Conservation (phyloP, 1,140 invertebrate species). For the Camponotus floridanus region DNA sequence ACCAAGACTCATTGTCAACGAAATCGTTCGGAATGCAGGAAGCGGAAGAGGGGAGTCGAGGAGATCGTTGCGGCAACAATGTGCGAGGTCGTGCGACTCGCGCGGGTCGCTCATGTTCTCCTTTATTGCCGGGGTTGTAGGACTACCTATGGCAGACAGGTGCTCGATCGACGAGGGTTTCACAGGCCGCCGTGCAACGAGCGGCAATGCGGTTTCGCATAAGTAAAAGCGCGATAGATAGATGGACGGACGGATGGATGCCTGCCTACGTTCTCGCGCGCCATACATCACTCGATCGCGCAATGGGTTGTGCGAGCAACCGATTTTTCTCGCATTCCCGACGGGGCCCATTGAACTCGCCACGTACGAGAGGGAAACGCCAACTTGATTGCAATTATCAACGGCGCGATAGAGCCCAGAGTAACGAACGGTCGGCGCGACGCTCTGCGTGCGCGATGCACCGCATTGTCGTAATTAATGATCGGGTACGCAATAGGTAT, state of each 20-base stretch:
- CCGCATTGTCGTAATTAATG: conserved; percentile 63
- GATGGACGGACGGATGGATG: conserved; percentile 54
- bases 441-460: conserved; percentile 8
- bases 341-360: conserved; percentile 4
- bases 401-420: conserved; percentile 36
- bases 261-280: conserved; percentile 69
- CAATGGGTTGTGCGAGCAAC: conserved; percentile 45
- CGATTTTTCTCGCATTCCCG: conserved; percentile 43
- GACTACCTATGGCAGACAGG: conserved; percentile 68
- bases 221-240: conserved; percentile 33
- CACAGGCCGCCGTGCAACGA: conserved; percentile 32
- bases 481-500: conserved; percentile 8
- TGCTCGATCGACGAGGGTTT: conserved; percentile 68
- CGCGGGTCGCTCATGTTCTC: conserved; percentile 54
- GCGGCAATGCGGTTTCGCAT: conserved; percentile 22
- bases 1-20: conserved; percentile 8
- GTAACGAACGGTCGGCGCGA: conserved; percentile 31
- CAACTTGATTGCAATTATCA: conserved; percentile 59
- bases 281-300: conserved; percentile 73
- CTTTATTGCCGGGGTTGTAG: conserved; percentile 62
- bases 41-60: conserved; percentile 14
- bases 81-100: conserved; percentile 52
- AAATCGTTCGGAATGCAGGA: conserved; percentile 49
- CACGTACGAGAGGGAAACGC: conserved; percentile 18
- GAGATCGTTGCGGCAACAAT: conserved; percentile 56